phyloP scores from a whole-genome alignment of 2,797 vertebrate genomes.

The Cyclopterus lumpus region DNA sequence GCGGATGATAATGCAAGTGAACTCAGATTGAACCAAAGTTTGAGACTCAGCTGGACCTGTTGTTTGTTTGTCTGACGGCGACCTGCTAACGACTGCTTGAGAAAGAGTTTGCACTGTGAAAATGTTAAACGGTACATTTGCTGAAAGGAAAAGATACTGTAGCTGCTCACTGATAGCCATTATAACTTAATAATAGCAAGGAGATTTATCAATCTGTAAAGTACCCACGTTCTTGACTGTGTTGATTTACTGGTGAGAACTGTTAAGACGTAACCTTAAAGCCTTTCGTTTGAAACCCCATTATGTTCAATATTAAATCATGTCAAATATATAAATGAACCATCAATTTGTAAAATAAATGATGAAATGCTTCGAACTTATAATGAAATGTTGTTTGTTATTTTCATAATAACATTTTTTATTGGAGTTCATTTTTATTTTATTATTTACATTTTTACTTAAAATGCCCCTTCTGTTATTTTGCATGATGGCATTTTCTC shows the following conservation, averaged over 20 bases:
- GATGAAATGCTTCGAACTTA: not conserved
- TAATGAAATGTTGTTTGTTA: not conserved
- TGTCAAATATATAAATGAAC: not conserved
- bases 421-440: not conserved
- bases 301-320: conserved; percentile 15
- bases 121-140: conserved; percentile 18
- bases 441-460: not conserved
- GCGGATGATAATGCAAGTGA: not conserved
- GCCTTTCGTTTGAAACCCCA: conserved; percentile 36
- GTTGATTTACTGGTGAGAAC: conserved; percentile 19
- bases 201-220: not conserved
- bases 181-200: conserved; percentile 11
- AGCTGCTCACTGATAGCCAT: conserved; percentile 36
- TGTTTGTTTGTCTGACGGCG: conserved; percentile 18
- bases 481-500: not conserved
- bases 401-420: not conserved
- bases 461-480: not conserved
- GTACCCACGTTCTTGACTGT: conserved; percentile 26
- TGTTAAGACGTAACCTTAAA: conserved; percentile 11
- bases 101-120: conserved; percentile 51
- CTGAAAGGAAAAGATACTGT: conserved; percentile 27
- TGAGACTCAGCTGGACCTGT: conserved; percentile 10
- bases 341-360: not conserved
- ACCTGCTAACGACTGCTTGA: not conserved
- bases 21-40: conserved; percentile 38